These are phyloP conservation scores for Merodon equestris DNA, from an alignment of 2,888 invertebrate species.

Conservation along the genomic window DNA sequence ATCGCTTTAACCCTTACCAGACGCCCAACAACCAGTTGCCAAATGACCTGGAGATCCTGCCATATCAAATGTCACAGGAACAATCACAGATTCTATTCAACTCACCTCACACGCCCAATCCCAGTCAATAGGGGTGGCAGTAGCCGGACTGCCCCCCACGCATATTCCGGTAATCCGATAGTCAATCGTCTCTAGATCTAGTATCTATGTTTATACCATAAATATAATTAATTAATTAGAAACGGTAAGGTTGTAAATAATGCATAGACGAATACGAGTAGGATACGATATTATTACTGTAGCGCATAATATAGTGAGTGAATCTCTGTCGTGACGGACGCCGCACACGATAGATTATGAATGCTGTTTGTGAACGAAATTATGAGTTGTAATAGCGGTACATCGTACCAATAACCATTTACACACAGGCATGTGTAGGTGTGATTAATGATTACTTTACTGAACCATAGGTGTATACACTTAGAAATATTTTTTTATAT, in stretches of 20 bases:
- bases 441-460: conserved; percentile 32
- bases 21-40: conserved; percentile 72
- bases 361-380: conserved; percentile 21
- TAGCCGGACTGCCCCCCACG: conserved; percentile 31
- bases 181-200: conserved; percentile 28
- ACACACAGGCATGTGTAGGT: not conserved
- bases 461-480: conserved; percentile 28
- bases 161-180: conserved; percentile 44
- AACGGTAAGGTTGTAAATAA: conserved; percentile 34
- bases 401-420: no score
- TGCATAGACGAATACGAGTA: not conserved
- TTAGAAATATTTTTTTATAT: conserved; percentile 65
- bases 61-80: conserved; percentile 79
- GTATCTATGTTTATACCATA: conserved; percentile 11
- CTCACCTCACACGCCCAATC: conserved; percentile 71
- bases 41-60: conserved; percentile 77
- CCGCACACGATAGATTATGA: no score
- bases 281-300: conserved; percentile 36
- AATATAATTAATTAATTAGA: conserved; percentile 33
- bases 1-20: conserved; percentile 72
- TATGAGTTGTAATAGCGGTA: conserved; percentile 47
- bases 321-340: conserved; percentile 27
- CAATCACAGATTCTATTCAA: conserved; percentile 79
- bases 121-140: conserved; percentile 66
- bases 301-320: conserved; percentile 2